Conservation (phyloP, 2,113 vertebrate genomes). For the Microcebus lehilahytsara region DNA sequence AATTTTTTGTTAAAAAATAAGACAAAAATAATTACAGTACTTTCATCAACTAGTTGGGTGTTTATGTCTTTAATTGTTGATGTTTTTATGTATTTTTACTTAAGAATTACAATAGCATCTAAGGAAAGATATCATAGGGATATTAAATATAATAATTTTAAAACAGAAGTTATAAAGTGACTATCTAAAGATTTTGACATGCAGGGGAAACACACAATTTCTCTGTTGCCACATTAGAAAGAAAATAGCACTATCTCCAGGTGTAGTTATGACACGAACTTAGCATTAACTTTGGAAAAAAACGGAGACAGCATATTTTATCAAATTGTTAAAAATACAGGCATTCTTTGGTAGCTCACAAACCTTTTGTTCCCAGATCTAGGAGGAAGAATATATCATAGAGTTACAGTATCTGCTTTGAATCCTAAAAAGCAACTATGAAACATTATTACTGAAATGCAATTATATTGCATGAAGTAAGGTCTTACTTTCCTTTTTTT, state of each 20-base stretch:
- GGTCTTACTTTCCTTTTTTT: neutral
- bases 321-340: neutral
- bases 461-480: neutral
- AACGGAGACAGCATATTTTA: neutral
- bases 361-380: neutral
- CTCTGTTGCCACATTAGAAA: neutral
- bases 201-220: neutral
- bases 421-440: neutral
- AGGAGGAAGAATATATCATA: neutral
- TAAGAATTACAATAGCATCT: neutral
- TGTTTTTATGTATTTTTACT: neutral
- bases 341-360: neutral
- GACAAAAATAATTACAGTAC: neutral
- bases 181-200: neutral
- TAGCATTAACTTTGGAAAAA: neutral
- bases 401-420: neutral
- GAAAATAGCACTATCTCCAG: neutral
- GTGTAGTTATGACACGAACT: neutral
- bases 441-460: neutral
- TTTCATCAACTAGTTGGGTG: neutral
- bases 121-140: neutral
- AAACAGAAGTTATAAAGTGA: neutral
- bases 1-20: neutral
- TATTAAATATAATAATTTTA: neutral
- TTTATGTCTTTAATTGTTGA: neutral